Evolutionary conservation across 2,888 invertebrate species (phyloP), one percentile per base, ranked within the genome.

Genomic region (Maniola hyperantus): DNA sequence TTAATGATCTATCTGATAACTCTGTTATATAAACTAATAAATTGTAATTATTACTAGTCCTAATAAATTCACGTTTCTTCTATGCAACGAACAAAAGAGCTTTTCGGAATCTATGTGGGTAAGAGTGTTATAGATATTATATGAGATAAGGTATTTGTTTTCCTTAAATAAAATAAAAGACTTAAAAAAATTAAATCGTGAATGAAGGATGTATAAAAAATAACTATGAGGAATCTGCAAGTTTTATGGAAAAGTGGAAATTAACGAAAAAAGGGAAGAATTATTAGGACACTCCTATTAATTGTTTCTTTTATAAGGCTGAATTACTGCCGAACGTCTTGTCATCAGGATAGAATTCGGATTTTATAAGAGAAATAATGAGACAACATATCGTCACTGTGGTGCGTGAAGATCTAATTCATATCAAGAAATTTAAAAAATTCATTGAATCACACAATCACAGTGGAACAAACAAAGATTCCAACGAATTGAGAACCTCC

Each of bases 291-390:
- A 13, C 13, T 13, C 36, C 44, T n/a, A n/a, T n/a, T 26, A 15
- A 18, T 53, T 65, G 65, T 65, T 70, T 68, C 70, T 70, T 70
- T 66, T 70, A 70, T 70, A 66, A 68, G 61, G 64, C 70, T 70
- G 70, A 66, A 70, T 68, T 68, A 64, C 70, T 68, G 70, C 70
- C 64, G 64, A 64, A 34, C 53, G 59, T 46, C n/a, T 26, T 48
- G 48, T 60, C 20, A 39, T 60, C 20, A 39, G 68, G 68, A 64
- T 70, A 70, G 70, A 70, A 70, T 70, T 70, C 68, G 70, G 68
- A 64, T 64, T 65, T 68, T 70, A 68, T 70, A 64, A 61, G 65
- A 70, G 70, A 70, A 70, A 70, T 26, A 54, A 64, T 68, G 66
- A 54, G 63, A 64, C 70, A 68, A 51, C 36, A 1, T 20, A 13